Conservation (phyloP, 2,113 vertebrate genomes). For the Scatophagus argus region DNA sequence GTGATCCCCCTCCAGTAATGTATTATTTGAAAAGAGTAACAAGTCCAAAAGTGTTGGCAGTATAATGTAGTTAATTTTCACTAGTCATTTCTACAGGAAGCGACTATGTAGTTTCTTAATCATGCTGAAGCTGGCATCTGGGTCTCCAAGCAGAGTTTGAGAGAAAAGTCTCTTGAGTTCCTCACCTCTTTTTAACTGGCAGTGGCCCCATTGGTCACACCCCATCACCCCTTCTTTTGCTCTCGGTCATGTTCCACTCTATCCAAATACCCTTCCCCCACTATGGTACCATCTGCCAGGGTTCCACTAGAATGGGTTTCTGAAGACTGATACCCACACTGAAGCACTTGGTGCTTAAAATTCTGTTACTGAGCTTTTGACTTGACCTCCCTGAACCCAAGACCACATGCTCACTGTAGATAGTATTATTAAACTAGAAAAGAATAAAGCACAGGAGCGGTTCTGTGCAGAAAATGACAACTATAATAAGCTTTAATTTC, state of each 20-base stretch:
- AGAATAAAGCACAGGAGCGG: neutral
- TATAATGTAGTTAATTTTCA: constrained; percentile 43
- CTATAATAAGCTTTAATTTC: neutral
- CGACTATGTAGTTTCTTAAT: constrained; percentile 50
- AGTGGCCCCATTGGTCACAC: constrained; percentile 25
- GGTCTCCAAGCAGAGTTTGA: constrained; percentile 1
- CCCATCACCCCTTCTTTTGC: constrained; percentile 32
- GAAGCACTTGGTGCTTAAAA: neutral
- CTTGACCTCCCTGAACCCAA: neutral
- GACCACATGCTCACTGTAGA: neutral
- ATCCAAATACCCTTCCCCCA: constrained; percentile 27
- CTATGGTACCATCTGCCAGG: constrained; percentile 46
- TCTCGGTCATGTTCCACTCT: constrained; percentile 20
- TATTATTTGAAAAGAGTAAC: constrained; percentile 56
- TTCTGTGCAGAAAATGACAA: neutral
- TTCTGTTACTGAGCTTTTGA: neutral
- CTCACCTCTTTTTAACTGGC: constrained; percentile 16
- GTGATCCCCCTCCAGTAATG: constrained; percentile 61
- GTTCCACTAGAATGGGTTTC: constrained; percentile 35
- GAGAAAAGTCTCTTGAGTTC: constrained; percentile 29
- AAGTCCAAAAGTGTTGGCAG: constrained; percentile 60
- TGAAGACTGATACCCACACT: constrained; percentile 30
- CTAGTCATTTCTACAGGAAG: constrained; percentile 31
- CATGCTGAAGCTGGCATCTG: constrained; percentile 34
- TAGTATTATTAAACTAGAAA: neutral